phyloP scores from a whole-genome alignment of 2,888 invertebrate genomes.

The Germaria angustata region DNA sequence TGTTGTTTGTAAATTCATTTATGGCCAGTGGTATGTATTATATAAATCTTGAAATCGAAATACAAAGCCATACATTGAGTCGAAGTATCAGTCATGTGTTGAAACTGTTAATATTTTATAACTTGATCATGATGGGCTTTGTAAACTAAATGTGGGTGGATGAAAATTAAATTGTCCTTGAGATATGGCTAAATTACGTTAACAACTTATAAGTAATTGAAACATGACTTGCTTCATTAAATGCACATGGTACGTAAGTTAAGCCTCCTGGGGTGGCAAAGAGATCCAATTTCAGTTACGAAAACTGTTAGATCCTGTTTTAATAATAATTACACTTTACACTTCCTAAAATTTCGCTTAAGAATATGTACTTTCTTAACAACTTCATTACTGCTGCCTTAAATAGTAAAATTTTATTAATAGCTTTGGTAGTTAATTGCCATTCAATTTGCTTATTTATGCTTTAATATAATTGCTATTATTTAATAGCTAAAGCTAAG shows the following conservation, averaged over 20 bases:
- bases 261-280: background rate
- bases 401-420: slow-evolving; percentile 8
- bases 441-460: slow-evolving; percentile 5
- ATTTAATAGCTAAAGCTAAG: background rate
- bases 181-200: background rate
- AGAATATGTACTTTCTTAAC: background rate
- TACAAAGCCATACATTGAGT: background rate
- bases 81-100: slow-evolving; percentile 62
- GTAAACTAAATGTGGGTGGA: slow-evolving; percentile 31
- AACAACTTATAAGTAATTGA: slow-evolving; percentile 7
- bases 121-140: slow-evolving; percentile 10
- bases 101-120: slow-evolving; percentile 31
- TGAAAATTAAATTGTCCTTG: slow-evolving; percentile 41
- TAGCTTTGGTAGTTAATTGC: background rate
- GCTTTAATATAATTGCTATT: slow-evolving; percentile 11
- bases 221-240: slow-evolving; percentile 7
- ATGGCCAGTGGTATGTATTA: background rate
- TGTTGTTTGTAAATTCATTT: background rate
- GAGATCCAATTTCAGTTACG: background rate
- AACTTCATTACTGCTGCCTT: background rate
- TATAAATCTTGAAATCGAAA: background rate
- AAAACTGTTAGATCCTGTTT: slow-evolving; percentile 13
- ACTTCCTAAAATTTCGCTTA: slow-evolving; percentile 4
- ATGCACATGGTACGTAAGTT: slow-evolving; percentile 10
- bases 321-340: background rate